Conservation (phyloP, 1,140 invertebrate species). For the Potamilus streckersoni region DNA sequence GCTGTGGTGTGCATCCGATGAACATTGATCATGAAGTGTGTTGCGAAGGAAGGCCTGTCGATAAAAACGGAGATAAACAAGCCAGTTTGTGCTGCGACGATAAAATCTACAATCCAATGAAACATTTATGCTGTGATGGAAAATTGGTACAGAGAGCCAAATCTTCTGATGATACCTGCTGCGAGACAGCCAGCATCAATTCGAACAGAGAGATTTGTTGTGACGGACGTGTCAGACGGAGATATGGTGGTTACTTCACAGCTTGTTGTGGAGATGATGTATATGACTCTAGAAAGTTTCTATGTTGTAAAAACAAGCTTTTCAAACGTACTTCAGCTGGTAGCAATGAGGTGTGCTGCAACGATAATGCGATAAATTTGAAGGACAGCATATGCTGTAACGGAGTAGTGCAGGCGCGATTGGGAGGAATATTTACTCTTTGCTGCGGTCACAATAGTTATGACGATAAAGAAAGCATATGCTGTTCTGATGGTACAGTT, state of each 20-base stretch:
- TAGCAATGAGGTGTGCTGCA: conserved; percentile 21
- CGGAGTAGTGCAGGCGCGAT: conserved; percentile 2
- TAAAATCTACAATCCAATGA: conserved; percentile 22
- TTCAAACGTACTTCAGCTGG: neutral
- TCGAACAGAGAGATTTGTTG: conserved; percentile 12
- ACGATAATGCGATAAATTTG: conserved; percentile 16
- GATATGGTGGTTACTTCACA: conserved; percentile 1
- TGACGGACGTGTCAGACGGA: neutral
- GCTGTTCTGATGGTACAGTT: conserved; percentile 5
- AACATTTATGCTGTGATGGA: conserved; percentile 25
- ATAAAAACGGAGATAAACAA: conserved; percentile 5
- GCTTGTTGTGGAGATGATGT: conserved; percentile 4
- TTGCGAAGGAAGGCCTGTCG: conserved; percentile 11
- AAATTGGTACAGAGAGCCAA: conserved; percentile 1
- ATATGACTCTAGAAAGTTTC: conserved; percentile 5
- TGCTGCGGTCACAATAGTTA: conserved; percentile 21
- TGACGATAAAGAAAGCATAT: conserved; percentile 18
- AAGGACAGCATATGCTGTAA: conserved; percentile 26
- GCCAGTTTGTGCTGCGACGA: conserved; percentile 16
- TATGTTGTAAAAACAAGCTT: conserved; percentile 7
- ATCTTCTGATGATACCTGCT: conserved; percentile 4
- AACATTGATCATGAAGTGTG: conserved; percentile 19
- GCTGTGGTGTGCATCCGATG: conserved; percentile 29
- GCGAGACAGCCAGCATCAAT: conserved; percentile 10
- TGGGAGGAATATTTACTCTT: conserved; percentile 5